Conservation (phyloP, 2,797 vertebrate genomes). For the Neopelma chrysocephalum region DNA sequence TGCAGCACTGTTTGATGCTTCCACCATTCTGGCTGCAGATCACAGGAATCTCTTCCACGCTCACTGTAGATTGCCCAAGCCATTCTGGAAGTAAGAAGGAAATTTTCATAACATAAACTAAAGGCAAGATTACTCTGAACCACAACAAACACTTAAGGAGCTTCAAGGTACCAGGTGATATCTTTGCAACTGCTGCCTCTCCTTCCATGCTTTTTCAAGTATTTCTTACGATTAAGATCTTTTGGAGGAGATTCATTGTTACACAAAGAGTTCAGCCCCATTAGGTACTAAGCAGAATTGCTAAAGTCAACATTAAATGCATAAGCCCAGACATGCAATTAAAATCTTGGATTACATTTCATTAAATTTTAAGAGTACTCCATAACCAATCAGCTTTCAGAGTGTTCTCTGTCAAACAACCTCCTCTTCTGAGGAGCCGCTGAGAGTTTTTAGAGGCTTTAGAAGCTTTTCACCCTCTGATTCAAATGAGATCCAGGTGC, state of each 20-base stretch:
- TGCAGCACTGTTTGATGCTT: not conserved
- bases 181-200: not conserved
- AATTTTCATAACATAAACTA: not conserved
- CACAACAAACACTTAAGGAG: not conserved
- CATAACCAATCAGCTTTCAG: not conserved
- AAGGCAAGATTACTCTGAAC: not conserved
- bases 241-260: not conserved
- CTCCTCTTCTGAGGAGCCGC: not conserved
- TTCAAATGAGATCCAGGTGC: not conserved
- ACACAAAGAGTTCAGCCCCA: not conserved
- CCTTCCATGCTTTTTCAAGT: not conserved
- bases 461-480: not conserved
- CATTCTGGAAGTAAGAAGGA: not conserved
- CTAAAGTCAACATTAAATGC: not conserved
- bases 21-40: not conserved
- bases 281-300: not conserved
- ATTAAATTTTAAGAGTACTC: not conserved
- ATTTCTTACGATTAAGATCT: not conserved
- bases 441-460: not conserved
- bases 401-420: not conserved
- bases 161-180: not conserved
- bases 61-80: rapidly evolving
- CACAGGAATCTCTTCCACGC: not conserved
- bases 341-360: not conserved
- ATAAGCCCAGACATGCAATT: not conserved